Base-by-base conservation (phyloP, 2,797 vertebrate genomes). In the Onychomys torridus region DNA sequence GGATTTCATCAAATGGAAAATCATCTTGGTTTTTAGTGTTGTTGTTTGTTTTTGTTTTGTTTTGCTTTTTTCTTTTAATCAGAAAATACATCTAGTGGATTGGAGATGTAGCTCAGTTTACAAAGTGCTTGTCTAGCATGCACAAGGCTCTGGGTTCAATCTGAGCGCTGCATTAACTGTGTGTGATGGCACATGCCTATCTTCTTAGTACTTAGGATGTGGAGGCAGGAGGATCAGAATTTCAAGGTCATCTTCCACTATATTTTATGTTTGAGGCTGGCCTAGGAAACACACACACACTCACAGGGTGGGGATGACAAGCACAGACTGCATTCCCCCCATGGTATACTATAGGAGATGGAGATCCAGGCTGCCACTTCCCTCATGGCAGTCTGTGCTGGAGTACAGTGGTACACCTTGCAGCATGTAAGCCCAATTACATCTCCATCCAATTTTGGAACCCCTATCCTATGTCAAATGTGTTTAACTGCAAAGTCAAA, bases 401-500 rank as follows among this genome's bases (percentile, higher is more conserved):
- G 29, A 37, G 34, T 12, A 1, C 19, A n/a, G 76, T 0, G 32
- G 29, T 16, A 0, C 40, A n/a, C 59, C 65, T 85, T 78, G 55
- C 61, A 46, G 21, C 12, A 0, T 37, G 25, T 49, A 27, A 86
- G 69, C 78, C 92, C 52, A 13, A 1, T 49, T 67, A 43, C 43
- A 29, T 75, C 83, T 87, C 76, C 78, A 21, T 83, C 37, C 49
- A 17, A 7, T 76, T 85, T 46, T 89, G 69, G 93, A 96, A 91
- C 86, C 67, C 76, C 40, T 21, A 23, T 69, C 78, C 86, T 0
- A 34, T 59, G 79, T 96, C 94, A 89, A 43, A 81, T 83, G 61
- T 1, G 4, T 63, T 90, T 93, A 91, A 69, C 81, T 85, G 63
- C 71, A 96, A 97, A 91, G 89, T n/a, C 93, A 96, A 97, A 97